Conservation (phyloP, 2,888 invertebrate species). For the Drosophila sordidapex region DNA sequence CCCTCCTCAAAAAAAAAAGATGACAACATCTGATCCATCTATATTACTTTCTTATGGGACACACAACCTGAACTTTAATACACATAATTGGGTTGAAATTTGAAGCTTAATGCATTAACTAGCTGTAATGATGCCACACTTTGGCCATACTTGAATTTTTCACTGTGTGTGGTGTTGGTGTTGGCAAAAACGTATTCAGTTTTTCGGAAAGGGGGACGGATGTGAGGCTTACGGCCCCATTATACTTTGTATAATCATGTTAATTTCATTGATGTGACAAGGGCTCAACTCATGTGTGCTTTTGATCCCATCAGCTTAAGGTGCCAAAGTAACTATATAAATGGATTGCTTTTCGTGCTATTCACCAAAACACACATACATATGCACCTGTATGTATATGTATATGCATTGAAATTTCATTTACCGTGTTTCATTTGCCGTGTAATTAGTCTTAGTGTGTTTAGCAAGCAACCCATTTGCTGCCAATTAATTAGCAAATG, state of each 20-base stretch:
- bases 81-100: slow-evolving; percentile 1
- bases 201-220: neutral
- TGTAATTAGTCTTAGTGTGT: slow-evolving; percentile 33
- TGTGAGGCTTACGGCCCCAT: neutral
- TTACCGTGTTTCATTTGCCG: neutral
- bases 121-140: neutral
- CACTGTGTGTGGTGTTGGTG: neutral
- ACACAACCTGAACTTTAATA: neutral
- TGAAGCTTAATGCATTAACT: neutral
- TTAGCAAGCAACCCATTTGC: slow-evolving; percentile 4
- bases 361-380: neutral
- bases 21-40: slow-evolving; percentile 1
- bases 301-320: slow-evolving; percentile 12
- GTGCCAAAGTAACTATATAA: slow-evolving; percentile 10
- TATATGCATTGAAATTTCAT: neutral
- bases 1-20: neutral
- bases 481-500: slow-evolving; percentile 47
- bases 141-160: neutral
- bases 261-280: slow-evolving; percentile 4
- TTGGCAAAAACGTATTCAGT: neutral
- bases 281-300: slow-evolving; percentile 3
- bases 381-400: neutral
- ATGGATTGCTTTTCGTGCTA: neutral
- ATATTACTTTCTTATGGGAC: neutral
- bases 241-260: neutral